Evolutionary conservation across 2,113 vertebrate genomes (phyloP).

Genomic region (Notothenia rossii): DNA sequence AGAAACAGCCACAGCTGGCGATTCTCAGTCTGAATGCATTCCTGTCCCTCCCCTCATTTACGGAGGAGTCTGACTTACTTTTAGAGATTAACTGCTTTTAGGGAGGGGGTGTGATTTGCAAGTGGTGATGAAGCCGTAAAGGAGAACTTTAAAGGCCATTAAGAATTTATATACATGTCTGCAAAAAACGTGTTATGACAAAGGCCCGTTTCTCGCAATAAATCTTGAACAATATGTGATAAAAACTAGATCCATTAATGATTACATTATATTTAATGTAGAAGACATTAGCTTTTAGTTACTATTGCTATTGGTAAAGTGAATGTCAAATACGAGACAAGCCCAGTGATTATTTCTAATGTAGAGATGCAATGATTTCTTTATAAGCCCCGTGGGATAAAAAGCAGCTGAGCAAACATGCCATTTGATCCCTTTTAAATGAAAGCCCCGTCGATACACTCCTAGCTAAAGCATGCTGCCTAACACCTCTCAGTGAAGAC

Average conservation of each 20-base stretch:
- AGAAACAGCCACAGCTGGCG: background rate
- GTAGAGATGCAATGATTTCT: constrained; percentile 21
- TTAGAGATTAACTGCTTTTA: constrained; percentile 2
- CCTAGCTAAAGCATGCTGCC: constrained; percentile 39
- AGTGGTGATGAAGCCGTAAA: constrained; percentile 4
- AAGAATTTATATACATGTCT: background rate
- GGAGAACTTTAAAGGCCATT: constrained; percentile 12
- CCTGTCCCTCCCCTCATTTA: constrained; percentile 7
- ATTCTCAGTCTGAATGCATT: constrained; percentile 3
- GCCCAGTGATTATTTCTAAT: constrained; percentile 20
- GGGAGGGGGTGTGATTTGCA: background rate
- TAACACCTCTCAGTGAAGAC: constrained; percentile 18
- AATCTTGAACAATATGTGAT: background rate
- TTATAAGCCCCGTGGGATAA: constrained; percentile 20
- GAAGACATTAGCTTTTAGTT: background rate
- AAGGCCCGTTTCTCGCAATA: background rate
- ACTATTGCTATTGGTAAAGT: constrained; percentile 1
- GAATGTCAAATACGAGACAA: constrained; percentile 1
- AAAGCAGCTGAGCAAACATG: constrained; percentile 46
- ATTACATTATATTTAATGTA: background rate
- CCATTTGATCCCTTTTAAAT: constrained; percentile 51
- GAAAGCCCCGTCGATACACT: constrained; percentile 38
- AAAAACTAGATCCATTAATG: background rate
- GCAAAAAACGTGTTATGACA: background rate
- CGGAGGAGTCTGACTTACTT: constrained; percentile 5